A percentile compares a stretch with the other conserved stretches of the same genome.
phyloP scores from a whole-genome alignment of 2,888 invertebrate species.

The Ectemnius continuus region DNA sequence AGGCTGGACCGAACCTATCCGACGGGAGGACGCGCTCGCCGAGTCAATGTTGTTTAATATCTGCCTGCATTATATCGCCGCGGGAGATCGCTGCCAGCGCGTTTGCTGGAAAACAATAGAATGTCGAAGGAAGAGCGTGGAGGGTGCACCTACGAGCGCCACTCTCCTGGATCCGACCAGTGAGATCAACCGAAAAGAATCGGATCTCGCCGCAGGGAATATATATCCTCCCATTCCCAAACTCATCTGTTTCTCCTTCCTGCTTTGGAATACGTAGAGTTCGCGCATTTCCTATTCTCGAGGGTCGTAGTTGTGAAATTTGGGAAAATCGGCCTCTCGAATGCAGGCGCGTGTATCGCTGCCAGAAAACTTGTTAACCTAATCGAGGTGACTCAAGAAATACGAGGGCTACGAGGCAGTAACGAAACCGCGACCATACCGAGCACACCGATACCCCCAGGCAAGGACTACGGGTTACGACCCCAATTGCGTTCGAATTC shows the following conservation, averaged over 20 bases:
- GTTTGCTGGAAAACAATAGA: constrained; percentile 63
- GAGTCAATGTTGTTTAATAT: constrained; percentile 58
- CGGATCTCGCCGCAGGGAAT: neutral
- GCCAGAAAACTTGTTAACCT: neutral
- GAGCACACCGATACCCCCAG: constrained; percentile 45
- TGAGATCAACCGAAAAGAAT: neutral
- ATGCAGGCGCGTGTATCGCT: neutral
- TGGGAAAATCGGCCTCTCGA: neutral
- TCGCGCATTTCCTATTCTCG: neutral
- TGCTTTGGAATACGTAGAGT: neutral
- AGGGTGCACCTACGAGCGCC: constrained; percentile 24
- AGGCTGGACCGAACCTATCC: constrained; percentile 22
- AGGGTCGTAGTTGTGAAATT: neutral
- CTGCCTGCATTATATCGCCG: constrained; percentile 56
- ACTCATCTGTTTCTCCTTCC: neutral
- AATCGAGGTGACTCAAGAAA: constrained; percentile 26
- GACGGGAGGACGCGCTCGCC: constrained; percentile 13
- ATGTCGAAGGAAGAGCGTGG: constrained; percentile 41
- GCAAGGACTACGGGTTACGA: constrained; percentile 63
- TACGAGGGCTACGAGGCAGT: constrained; percentile 26
- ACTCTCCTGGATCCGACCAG: constrained; percentile 1
- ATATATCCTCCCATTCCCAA: neutral
- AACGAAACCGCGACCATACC: constrained; percentile 35
- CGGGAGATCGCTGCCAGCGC: constrained; percentile 49
- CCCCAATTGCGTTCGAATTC: constrained; percentile 59